A percentile compares a stretch with the other conserved stretches of the same genome.
Conservation (phyloP, 2,113 vertebrate genomes). For the Cercopithecus mona region DNA sequence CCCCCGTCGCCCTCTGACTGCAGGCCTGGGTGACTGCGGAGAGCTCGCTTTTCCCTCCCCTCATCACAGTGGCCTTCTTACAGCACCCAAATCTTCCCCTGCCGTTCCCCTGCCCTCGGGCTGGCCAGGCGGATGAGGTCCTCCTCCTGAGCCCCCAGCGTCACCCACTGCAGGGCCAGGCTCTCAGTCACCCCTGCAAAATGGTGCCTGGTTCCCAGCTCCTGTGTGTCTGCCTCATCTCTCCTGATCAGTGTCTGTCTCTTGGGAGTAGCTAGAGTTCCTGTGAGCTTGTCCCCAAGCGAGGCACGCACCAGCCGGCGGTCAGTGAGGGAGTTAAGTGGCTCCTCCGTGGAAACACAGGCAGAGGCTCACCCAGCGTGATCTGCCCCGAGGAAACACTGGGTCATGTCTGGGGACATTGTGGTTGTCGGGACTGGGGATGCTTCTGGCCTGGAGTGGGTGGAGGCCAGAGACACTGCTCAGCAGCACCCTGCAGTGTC, state of each 20-base stretch:
- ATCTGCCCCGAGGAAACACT: not conserved
- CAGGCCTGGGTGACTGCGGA: not conserved
- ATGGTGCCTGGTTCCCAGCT: not conserved
- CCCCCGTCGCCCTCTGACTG: not conserved
- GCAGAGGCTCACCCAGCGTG: rapidly evolving
- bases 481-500: not conserved
- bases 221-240: not conserved
- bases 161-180: no score
- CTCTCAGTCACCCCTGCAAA: not conserved
- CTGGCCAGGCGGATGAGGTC: not conserved
- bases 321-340: not conserved
- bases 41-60: not conserved
- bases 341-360: not conserved
- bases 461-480: no score
- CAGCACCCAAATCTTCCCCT: not conserved
- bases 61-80: not conserved
- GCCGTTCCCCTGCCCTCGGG: rapidly evolving
- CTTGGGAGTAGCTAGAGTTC: not conserved
- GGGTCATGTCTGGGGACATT: not conserved
- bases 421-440: not conserved
- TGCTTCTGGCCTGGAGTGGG: not conserved
- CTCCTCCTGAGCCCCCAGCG: not conserved
- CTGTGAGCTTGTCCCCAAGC: rapidly evolving
- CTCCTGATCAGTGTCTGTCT: not conserved
- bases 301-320: rapidly evolving